Evolutionary conservation across 2,888 invertebrate species (phyloP).

Genomic region (Amitus sp.): DNA sequence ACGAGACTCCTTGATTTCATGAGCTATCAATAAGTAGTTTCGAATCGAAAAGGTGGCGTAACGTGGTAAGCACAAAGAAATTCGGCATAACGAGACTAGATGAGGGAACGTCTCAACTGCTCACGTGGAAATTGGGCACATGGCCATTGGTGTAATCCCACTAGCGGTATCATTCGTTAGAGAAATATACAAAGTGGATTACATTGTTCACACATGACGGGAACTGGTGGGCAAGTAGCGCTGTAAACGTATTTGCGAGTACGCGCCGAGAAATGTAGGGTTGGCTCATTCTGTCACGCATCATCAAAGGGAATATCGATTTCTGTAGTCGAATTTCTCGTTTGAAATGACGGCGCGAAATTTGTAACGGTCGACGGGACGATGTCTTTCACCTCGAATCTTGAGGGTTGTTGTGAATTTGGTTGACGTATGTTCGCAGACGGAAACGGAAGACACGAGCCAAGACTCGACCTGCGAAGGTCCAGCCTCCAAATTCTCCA

Average conservation of each 20-base stretch:
- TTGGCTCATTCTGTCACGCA: slow-evolving; percentile 5
- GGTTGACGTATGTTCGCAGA: slow-evolving; percentile 43
- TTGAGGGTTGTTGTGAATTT: no score
- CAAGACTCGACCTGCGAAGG: slow-evolving; percentile 54
- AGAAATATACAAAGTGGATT: slow-evolving; percentile 7
- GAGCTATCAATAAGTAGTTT: no score
- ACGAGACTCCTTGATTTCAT: no score
- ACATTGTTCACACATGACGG: slow-evolving; percentile 6
- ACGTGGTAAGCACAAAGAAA: no score
- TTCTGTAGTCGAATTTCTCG: neutral
- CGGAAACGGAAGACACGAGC: slow-evolving; percentile 57
- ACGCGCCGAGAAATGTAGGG: neutral
- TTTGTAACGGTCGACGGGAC: no score
- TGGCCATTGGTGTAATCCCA: slow-evolving; percentile 2
- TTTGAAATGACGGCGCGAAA: neutral
- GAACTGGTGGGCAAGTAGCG: neutral
- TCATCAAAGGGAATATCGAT: slow-evolving; percentile 2
- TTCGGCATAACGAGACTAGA: slow-evolving; percentile 2
- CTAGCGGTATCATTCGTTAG: slow-evolving; percentile 5
- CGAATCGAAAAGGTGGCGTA: no score
- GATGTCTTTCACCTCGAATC: no score
- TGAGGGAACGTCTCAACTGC: neutral
- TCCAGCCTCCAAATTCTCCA: slow-evolving; percentile 44
- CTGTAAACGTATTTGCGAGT: slow-evolving; percentile 1
- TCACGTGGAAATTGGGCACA: slow-evolving; percentile 2